These are phyloP conservation scores for Burhinus bistriatus DNA, from an alignment of 2,113 vertebrate genomes.

Conservation along the genomic window DNA sequence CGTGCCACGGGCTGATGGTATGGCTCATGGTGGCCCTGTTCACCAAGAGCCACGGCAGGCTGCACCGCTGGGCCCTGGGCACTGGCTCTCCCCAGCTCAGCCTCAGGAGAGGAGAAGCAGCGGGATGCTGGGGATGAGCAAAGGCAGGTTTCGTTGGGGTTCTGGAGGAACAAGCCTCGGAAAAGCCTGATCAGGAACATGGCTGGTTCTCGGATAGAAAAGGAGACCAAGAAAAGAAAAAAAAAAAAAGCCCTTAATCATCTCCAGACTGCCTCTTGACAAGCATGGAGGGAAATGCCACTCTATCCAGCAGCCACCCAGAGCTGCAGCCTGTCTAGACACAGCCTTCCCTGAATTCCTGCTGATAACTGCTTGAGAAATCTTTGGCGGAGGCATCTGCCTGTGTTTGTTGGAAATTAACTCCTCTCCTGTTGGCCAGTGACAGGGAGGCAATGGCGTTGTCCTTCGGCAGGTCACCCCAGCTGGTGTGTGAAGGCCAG, in stretches of 20 bases:
- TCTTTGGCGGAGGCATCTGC: neutral
- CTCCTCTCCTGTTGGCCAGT: rapidly evolving
- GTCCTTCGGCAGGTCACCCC: neutral
- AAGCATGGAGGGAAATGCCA: conserved; percentile 45
- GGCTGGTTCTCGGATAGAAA: neutral
- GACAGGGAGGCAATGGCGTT: rapidly evolving
- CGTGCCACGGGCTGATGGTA: rapidly evolving
- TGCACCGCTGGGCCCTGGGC: rapidly evolving
- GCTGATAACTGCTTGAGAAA: conserved; percentile 22
- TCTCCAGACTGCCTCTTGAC: conserved; percentile 46
- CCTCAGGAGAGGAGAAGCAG: neutral
- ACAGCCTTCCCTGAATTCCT: conserved; percentile 43
- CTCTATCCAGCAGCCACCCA: conserved; percentile 26
- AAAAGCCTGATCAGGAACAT: neutral
- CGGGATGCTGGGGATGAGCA: neutral
- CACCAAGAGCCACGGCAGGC: neutral
- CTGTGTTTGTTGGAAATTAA: neutral
- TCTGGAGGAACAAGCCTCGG: rapidly evolving
- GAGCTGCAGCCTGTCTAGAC: conserved; percentile 70
- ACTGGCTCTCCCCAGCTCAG: neutral
- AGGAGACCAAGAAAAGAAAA: neutral
- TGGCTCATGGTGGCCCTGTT: rapidly evolving
- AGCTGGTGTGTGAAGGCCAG: rapidly evolving
- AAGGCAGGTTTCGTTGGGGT: neutral
- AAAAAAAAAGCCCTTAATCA: neutral